Evolutionary conservation across 2,888 invertebrate species (phyloP).

Genomic region (Chironomus tentans): DNA sequence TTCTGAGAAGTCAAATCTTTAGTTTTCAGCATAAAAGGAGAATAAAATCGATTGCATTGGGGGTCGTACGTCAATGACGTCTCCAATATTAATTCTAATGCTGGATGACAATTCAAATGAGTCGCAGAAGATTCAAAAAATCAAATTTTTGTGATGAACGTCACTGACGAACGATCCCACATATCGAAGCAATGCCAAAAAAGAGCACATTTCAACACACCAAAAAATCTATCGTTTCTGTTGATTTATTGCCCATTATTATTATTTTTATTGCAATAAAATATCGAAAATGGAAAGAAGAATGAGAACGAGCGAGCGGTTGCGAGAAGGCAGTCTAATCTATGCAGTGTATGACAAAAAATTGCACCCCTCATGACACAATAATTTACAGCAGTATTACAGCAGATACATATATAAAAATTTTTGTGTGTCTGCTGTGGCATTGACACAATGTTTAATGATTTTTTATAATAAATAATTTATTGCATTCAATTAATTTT

Average conservation of each 20-base stretch:
- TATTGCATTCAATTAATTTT: constrained; percentile 25
- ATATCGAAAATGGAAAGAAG: not conserved
- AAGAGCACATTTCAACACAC: not conserved
- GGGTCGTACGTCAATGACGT: too few species aligned
- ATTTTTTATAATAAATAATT: constrained; percentile 23
- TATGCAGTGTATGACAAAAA: not conserved
- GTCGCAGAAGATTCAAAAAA: too few species aligned
- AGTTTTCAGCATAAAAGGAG: too few species aligned
- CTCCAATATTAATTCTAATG: too few species aligned
- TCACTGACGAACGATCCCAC: too few species aligned
- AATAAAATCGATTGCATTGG: too few species aligned
- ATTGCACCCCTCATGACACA: constrained; percentile 13
- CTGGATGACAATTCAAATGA: too few species aligned
- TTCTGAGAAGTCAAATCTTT: not conserved
- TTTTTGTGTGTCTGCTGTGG: constrained; percentile 2
- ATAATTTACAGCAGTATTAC: constrained; percentile 7
- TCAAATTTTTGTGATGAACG: too few species aligned
- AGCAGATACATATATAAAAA: not conserved
- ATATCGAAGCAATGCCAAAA: not conserved
- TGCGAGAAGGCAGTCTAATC: not conserved
- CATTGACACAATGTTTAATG: constrained; percentile 25
- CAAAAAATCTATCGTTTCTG: not conserved
- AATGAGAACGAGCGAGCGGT: not conserved
- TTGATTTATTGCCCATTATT: constrained; percentile 12
- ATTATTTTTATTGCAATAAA: not conserved